Percentiles rank a stretch among this genome's conserved stretches.
Evolutionary conservation across 2,888 invertebrate species (phyloP).

Genomic region (Lycia hirtaria): DNA sequence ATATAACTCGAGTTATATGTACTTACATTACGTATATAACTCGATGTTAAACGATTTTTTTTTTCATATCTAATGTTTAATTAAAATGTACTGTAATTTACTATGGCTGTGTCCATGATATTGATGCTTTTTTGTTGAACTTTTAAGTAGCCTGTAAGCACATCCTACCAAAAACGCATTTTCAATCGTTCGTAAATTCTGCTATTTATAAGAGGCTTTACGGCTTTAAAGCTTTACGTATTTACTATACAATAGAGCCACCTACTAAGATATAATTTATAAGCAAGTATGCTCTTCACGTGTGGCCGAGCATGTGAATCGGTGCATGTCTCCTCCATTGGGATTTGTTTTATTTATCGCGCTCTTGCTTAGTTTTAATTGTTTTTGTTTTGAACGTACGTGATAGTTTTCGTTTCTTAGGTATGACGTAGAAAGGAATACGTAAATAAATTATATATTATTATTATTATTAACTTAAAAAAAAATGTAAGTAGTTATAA

Average conservation of each 20-base stretch:
- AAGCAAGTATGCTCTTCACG: constrained; percentile 40
- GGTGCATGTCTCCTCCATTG: constrained; percentile 38
- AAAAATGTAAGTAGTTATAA: too few species aligned
- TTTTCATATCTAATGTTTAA: too few species aligned
- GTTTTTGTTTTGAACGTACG: constrained; percentile 2
- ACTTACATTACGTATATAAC: too few species aligned
- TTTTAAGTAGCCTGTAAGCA: neutral
- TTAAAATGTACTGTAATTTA: too few species aligned
- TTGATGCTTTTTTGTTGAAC: too few species aligned
- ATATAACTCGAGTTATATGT: too few species aligned
- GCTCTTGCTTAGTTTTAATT: constrained; percentile 14
- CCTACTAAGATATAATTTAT: constrained; percentile 40
- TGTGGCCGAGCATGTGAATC: constrained; percentile 45
- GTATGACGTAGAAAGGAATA: neutral
- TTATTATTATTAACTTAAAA: too few species aligned
- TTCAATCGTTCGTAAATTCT: neutral
- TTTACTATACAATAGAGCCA: constrained; percentile 16
- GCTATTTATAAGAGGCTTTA: constrained; percentile 3
- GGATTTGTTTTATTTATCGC: constrained; percentile 35
- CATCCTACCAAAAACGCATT: neutral
- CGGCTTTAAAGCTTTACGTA: constrained; percentile 6
- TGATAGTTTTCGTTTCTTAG: neutral
- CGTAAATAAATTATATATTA: too few species aligned
- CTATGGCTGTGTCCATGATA: too few species aligned
- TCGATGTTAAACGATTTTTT: too few species aligned